phyloP scores from a whole-genome alignment of 2,797 vertebrate genomes.

The Squalus acanthias region DNA sequence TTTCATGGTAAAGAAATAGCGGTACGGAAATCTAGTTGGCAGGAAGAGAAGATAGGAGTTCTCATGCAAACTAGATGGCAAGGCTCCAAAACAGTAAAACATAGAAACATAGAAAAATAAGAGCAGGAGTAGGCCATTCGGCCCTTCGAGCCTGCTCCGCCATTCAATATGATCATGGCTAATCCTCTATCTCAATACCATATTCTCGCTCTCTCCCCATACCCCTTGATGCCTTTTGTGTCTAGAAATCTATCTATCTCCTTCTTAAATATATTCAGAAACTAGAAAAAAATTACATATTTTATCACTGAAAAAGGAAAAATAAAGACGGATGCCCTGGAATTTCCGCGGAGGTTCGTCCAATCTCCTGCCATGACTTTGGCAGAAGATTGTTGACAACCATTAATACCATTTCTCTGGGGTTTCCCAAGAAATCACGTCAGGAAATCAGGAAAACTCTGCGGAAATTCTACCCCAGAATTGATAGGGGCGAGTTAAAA shows the following conservation, averaged over 20 bases:
- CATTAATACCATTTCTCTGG: neutral
- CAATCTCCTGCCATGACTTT: neutral
- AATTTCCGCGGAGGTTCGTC: neutral
- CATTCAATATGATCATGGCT: too few relatives aligned
- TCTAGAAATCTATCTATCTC: too few relatives aligned
- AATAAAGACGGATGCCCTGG: neutral
- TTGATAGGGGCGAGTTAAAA: neutral
- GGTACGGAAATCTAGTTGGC: neutral
- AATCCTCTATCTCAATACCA: too few relatives aligned
- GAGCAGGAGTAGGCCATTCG: too few relatives aligned
- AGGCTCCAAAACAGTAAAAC: neutral
- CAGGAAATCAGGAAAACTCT: neutral
- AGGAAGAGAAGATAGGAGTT: neutral
- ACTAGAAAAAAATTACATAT: neutral
- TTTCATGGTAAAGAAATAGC: neutral
- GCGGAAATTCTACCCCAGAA: neutral
- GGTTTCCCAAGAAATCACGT: neutral
- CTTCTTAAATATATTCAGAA: neutral
- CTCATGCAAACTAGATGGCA: neutral
- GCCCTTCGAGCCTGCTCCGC: too few relatives aligned
- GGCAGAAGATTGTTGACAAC: too few relatives aligned
- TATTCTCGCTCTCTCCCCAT: too few relatives aligned
- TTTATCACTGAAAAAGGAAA: neutral
- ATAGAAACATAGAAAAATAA: too few relatives aligned
- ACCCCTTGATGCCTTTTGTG: too few relatives aligned